Percentiles rank a stretch among this genome's conserved stretches.
Conservation (phyloP, 2,797 vertebrate species). For the Eutrigla gurnardus region DNA sequence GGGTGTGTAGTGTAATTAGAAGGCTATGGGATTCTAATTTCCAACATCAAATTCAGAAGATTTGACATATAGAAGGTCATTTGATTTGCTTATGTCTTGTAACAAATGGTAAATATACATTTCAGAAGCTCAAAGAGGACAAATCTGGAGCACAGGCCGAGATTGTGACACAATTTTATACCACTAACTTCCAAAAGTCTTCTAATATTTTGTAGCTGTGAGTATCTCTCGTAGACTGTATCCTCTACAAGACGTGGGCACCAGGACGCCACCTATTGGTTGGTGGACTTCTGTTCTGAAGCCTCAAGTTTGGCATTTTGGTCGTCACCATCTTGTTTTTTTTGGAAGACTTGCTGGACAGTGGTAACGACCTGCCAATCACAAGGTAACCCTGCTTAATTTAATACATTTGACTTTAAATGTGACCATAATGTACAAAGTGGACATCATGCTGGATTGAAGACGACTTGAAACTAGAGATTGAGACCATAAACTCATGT, state of each 20-base stretch:
- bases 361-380: neutral
- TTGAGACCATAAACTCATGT: neutral
- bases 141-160: neutral
- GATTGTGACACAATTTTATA: too few relatives aligned
- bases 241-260: too few relatives aligned
- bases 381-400: neutral
- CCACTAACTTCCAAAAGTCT: neutral
- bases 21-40: too few relatives aligned
- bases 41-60: too few relatives aligned
- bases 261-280: too few relatives aligned
- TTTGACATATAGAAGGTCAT: neutral
- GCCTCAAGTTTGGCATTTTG: too few relatives aligned
- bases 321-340: too few relatives aligned
- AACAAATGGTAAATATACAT: constrained; percentile 27
- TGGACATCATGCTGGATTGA: neutral
- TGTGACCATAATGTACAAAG: neutral
- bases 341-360: too few relatives aligned
- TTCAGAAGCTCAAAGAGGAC: constrained; percentile 12
- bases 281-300: too few relatives aligned
- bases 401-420: too few relatives aligned
- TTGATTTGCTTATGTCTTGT: constrained; percentile 15
- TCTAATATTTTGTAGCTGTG: neutral
- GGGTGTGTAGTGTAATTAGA: neutral
- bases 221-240: neutral
- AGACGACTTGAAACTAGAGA: neutral